Evolutionary conservation across 2,113 vertebrate genomes (phyloP).

Genomic region (Nyctereutes procyonoides): DNA sequence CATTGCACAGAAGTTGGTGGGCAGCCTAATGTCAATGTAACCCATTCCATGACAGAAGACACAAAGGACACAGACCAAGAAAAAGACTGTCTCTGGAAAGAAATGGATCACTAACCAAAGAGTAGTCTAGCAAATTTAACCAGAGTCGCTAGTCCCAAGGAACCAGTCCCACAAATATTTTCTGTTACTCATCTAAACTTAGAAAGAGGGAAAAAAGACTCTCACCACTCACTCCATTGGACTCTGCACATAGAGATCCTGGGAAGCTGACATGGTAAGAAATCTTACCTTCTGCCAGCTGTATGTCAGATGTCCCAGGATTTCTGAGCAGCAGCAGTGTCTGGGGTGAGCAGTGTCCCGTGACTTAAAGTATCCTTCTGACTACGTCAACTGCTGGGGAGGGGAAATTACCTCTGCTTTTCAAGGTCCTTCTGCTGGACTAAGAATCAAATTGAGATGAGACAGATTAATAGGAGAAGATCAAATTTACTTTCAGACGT

Average conservation of each 20-base stretch:
- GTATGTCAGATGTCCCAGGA: neutral
- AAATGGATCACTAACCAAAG: neutral
- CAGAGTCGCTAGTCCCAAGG: neutral
- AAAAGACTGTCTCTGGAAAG: neutral
- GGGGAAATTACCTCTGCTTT: neutral
- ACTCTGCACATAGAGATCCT: neutral
- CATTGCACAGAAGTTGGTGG: neutral
- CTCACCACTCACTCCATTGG: neutral
- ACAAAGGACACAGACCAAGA: neutral
- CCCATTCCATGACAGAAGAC: neutral
- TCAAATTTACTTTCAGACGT: neutral
- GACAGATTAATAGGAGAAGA: neutral
- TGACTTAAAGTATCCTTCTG: neutral
- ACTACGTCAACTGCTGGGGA: neutral
- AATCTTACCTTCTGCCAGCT: neutral
- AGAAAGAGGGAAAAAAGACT: neutral
- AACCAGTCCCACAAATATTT: neutral
- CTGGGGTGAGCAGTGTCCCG: neutral
- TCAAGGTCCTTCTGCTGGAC: neutral
- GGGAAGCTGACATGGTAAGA: neutral
- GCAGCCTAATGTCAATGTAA: neutral
- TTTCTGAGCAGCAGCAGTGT: neutral
- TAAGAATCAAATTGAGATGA: neutral
- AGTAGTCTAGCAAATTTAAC: neutral
- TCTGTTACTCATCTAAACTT: neutral